A percentile compares a stretch with the other conserved stretches of the same genome.
Evolutionary conservation across 2,113 vertebrate genomes (phyloP).

Genomic region (Cranoglanis bouderius): DNA sequence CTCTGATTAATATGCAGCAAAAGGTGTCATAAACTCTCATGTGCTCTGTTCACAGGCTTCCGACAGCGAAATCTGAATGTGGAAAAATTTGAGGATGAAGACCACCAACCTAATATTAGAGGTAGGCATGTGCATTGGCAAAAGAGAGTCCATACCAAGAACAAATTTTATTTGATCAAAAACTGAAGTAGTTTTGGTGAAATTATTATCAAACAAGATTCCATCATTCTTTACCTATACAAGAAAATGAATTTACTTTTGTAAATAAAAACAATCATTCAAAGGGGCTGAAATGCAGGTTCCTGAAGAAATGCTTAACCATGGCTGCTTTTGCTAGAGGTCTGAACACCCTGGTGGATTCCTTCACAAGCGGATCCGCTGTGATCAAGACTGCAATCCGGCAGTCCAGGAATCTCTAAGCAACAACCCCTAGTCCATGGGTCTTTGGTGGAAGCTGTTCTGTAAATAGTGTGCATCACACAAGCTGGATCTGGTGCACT

Average conservation of each 20-base stretch:
- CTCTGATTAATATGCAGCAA: neutral
- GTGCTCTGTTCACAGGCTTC: neutral
- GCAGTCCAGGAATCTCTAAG: neutral
- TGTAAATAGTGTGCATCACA: no score
- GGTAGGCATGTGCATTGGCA: neutral
- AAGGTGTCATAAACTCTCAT: neutral
- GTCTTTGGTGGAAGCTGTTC: neutral
- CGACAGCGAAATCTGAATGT: neutral
- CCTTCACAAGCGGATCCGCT: no score
- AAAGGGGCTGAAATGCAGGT: neutral
- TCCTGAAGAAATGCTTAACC: neutral
- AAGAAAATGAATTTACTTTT: no score
- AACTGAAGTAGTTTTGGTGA: neutral
- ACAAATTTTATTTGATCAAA: neutral
- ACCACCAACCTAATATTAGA: neutral
- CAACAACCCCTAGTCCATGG: neutral
- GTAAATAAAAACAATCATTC: neutral
- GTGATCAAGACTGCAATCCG: neutral
- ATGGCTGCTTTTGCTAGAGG: neutral
- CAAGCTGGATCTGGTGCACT: no score
- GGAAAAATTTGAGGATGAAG: neutral
- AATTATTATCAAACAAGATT: neutral
- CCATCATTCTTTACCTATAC: neutral
- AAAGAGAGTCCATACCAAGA: neutral
- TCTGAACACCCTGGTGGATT: neutral